Evolutionary conservation across 2,888 invertebrate species (phyloP).

Genomic region (Notodonta ziczac): DNA sequence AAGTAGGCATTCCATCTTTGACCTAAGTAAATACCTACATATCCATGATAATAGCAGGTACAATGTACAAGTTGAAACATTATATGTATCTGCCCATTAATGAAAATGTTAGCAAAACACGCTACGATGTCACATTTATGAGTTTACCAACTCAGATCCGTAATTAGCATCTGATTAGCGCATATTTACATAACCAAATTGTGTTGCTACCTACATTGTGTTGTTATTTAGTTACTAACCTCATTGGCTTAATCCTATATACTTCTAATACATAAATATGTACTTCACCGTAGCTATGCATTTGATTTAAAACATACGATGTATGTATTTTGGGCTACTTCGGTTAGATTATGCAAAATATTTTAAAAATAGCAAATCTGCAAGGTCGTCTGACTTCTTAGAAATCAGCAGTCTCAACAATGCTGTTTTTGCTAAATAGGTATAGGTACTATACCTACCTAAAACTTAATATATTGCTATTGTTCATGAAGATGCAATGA

Average conservation of each 20-base stretch:
- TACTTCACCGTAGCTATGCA: no score
- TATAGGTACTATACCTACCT: no score
- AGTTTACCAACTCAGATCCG: neutral
- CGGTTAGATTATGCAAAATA: neutral
- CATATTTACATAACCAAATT: neutral
- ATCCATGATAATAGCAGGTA: no score
- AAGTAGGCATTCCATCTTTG: no score
- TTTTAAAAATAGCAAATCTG: neutral
- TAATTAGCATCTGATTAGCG: neutral
- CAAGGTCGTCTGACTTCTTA: neutral
- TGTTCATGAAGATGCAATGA: neutral
- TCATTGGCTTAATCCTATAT: neutral
- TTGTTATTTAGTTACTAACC: neutral
- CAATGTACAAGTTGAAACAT: no score
- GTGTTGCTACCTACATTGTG: neutral
- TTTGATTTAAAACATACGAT: neutral
- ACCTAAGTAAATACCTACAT: no score
- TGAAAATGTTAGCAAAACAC: neutral
- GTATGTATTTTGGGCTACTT: no score
- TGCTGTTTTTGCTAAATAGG: neutral
- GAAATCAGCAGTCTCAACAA: neutral
- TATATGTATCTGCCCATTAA: neutral
- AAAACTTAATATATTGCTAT: no score
- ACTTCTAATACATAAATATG: no score
- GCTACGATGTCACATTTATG: neutral